phyloP scores from a whole-genome alignment of 2,888 invertebrate species.

The Spisula solida region DNA sequence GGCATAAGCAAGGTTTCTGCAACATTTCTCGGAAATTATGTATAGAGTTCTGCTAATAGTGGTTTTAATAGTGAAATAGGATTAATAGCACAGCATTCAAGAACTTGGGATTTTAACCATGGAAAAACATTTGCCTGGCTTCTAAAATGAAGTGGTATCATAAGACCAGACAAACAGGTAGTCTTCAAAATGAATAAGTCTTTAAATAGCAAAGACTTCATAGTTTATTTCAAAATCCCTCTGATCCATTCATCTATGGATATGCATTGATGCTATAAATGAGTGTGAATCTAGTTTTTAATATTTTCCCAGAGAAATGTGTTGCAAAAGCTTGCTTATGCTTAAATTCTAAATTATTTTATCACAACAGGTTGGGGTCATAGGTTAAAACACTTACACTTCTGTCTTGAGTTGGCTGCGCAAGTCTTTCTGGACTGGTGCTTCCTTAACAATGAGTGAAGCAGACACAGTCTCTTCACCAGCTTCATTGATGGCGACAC shows the following conservation, averaged over 20 bases:
- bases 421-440: conserved; percentile 80
- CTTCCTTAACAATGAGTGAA: conserved; percentile 85
- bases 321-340: conserved; percentile 1
- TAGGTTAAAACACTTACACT: conserved; percentile 79
- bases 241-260: too few relatives aligned
- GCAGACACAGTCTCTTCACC: conserved; percentile 85
- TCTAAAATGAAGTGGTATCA: too few relatives aligned
- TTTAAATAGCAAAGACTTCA: too few relatives aligned
- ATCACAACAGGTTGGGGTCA: neutral
- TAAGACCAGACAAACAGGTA: too few relatives aligned
- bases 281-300: neutral
- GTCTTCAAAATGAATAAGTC: too few relatives aligned
- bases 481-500: conserved; percentile 83
- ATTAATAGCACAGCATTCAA: too few relatives aligned
- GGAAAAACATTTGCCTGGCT: too few relatives aligned
- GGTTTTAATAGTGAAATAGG: too few relatives aligned
- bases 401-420: conserved; percentile 78
- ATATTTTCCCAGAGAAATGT: neutral
- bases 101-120: too few relatives aligned
- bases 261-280: too few relatives aligned
- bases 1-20: neutral
- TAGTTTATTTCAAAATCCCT: too few relatives aligned
- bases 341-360: neutral
- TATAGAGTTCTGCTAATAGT: neutral
- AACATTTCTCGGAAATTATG: neutral